phyloP scores from a whole-genome alignment of 2,113 vertebrate genomes.

The Rhynchopsitta pachyrhyncha region DNA sequence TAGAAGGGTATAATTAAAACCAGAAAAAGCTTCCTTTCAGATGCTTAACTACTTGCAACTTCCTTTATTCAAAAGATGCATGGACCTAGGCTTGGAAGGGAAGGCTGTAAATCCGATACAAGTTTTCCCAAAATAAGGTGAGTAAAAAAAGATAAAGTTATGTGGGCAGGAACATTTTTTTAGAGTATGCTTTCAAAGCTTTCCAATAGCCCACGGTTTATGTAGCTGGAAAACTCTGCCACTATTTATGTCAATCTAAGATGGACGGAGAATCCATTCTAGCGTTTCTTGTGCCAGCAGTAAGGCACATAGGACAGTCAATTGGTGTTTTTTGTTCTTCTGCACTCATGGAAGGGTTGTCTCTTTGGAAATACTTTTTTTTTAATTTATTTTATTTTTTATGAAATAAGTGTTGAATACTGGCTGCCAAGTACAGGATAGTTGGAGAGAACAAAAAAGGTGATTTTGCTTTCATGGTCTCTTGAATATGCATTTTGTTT shows the following conservation, averaged over 20 bases:
- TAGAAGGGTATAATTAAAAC: not conserved
- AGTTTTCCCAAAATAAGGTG: not conserved
- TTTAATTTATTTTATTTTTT: not conserved
- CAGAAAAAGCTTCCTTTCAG: not conserved
- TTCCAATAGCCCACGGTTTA: not conserved
- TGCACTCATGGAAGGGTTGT: not conserved
- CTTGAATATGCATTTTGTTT: not conserved
- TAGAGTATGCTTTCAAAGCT: not conserved
- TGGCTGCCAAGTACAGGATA: not conserved
- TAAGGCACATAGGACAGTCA: not conserved
- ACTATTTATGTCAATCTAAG: slow-evolving; percentile 10
- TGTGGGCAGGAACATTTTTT: not conserved
- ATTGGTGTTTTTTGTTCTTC: not conserved
- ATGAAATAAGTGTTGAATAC: not conserved
- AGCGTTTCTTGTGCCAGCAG: not conserved
- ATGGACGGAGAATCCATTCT: slow-evolving; percentile 45
- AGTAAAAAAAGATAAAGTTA: not conserved
- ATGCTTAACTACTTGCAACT: not conserved
- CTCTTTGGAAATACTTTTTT: not conserved
- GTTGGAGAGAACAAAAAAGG: not conserved
- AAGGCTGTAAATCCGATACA: not conserved
- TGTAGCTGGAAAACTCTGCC: not conserved
- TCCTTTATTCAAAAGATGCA: not conserved
- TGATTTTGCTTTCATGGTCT: not conserved
- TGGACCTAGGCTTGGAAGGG: not conserved